These are phyloP conservation scores for Lucinisca nassula DNA, from an alignment of 2,888 invertebrate genomes.

Conservation along the genomic window DNA sequence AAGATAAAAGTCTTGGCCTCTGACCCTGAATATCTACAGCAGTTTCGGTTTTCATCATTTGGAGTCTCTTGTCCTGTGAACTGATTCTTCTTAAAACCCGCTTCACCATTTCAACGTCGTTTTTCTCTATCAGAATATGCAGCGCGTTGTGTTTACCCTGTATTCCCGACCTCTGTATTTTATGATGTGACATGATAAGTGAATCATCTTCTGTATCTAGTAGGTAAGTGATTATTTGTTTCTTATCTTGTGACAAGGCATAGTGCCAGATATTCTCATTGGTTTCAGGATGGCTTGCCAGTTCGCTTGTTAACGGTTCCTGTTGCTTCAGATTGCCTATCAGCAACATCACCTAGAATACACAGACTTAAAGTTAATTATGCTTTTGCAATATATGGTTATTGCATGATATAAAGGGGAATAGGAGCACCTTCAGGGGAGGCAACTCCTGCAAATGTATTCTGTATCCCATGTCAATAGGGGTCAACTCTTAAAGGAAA, in stretches of 20 bases:
- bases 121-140: conserved; percentile 81
- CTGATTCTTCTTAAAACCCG: conserved; percentile 54
- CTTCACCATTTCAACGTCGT: conserved; percentile 75
- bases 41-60: conserved; percentile 74
- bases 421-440: no score
- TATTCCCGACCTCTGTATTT: conserved; percentile 67
- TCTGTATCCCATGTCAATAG: no score
- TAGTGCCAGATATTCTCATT: conserved; percentile 77
- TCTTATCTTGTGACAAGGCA: conserved; percentile 69
- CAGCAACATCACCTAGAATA: neutral
- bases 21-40: conserved; percentile 84
- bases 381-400: no score
- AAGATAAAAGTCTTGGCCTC: conserved; percentile 81
- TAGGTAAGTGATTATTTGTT: conserved; percentile 61
- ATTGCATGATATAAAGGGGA: no score
- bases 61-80: conserved; percentile 34
- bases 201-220: conserved; percentile 58
- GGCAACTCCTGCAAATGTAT: no score
- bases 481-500: no score
- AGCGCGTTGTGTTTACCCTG: conserved; percentile 80
- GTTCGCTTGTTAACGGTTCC: neutral
- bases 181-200: conserved; percentile 72
- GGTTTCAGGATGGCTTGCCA: conserved; percentile 57
- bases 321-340: neutral
- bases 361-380: no score